Base-by-base conservation (phyloP, 2,113 vertebrate genomes). In the Hylia prasina region DNA sequence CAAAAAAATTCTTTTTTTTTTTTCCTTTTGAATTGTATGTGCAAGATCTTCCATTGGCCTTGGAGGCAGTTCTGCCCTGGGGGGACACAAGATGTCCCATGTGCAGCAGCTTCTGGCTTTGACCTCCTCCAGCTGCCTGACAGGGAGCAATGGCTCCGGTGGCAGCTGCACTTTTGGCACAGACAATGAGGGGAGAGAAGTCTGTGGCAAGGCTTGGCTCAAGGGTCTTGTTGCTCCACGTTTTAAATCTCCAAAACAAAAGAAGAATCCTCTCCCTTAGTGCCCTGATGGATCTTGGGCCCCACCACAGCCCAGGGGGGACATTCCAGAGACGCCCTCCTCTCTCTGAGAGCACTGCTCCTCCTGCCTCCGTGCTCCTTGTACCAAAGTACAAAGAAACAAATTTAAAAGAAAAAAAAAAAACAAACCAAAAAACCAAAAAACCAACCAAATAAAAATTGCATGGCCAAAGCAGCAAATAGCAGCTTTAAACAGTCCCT, bases 21-120 rank as follows among this genome's bases (percentile, higher is more conserved):
- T 47, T 17, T 79, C 89, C 81, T 39, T 96, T 92, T 75, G 82
- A 77, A 82, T 61, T 80, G 22, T 33, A 75, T 24, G 91, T 93
- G 93, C 95, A 93, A 95, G 68, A 75, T 93, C 90, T 93, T 95
- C 94, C 93, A 58, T 94, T 83, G 94, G 83, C 40, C 77, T 95
- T 7, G 0, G 80, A 89, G 93, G 73, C 88, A 91, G 76, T 63
- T 95, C 89, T 90, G 83, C 88, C 88, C 81, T 0, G 5, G 80
- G 81, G 83, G 95, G 89, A 91, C 76, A 93, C 44, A 94, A 96
- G 54, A 70, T 1, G 31, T 88, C 85, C 87, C 75, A 64, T 9
- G 68, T 82, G 76, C 57, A 89, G 85, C 3, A 82, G 78, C 88
- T 95, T 57, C 77, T 66, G 86, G 72, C 73, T 84, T 85, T 90